These are phyloP conservation scores for Brachypterus glaber DNA, from an alignment of 2,888 invertebrate species.

Conservation along the genomic window DNA sequence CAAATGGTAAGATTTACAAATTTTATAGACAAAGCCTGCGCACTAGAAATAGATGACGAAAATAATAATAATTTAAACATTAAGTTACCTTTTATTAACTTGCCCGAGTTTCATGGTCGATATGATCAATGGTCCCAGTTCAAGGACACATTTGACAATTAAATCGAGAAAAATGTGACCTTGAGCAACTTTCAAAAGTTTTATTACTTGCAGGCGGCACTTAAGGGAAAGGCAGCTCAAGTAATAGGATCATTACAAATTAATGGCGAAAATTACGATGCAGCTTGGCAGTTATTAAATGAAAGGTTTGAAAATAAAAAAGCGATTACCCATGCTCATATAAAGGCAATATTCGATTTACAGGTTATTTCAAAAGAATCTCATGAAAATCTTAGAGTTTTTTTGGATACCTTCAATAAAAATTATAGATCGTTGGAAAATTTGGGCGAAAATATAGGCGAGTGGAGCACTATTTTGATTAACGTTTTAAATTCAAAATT, in stretches of 20 bases:
- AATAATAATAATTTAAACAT: no score
- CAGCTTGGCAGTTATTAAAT: background rate
- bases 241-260: background rate
- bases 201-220: background rate
- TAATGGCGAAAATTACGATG: background rate
- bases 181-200: background rate
- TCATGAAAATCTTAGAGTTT: conserved; percentile 4
- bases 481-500: conserved; percentile 18
- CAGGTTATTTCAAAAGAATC: conserved; percentile 2
- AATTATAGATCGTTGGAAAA: conserved; percentile 14
- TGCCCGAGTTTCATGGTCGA: no score
- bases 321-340: conserved; percentile 1
- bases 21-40: no score
- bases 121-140: no score
- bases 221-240: background rate
- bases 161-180: background rate
- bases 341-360: conserved; percentile 14
- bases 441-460: conserved; percentile 6
- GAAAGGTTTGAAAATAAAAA: background rate
- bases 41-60: no score
- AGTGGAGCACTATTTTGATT: conserved; percentile 20
- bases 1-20: no score
- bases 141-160: background rate
- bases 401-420: conserved; percentile 5
- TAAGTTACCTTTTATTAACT: no score